Evolutionary conservation across 2,888 invertebrate genomes (phyloP).

Genomic region (Parthenolecanium corni): DNA sequence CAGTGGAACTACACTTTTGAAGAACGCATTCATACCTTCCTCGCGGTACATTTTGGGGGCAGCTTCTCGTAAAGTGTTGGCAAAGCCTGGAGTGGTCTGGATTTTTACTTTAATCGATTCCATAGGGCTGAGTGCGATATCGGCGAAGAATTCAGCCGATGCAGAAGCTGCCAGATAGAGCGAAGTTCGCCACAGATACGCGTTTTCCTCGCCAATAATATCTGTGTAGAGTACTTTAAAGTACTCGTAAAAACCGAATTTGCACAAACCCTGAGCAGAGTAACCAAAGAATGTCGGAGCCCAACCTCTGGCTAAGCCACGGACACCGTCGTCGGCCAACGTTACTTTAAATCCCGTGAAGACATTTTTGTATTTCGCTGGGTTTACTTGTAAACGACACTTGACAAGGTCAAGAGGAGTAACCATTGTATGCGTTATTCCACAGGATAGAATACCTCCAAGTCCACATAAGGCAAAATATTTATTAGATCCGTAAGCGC

Average conservation of each 20-base stretch:
- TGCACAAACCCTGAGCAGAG: slow-evolving; percentile 62
- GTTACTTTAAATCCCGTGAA: slow-evolving; percentile 65
- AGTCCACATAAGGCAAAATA: slow-evolving; percentile 65
- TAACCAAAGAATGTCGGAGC: slow-evolving; percentile 78
- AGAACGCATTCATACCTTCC: slow-evolving; percentile 68
- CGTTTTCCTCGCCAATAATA: slow-evolving; percentile 60
- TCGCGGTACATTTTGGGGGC: slow-evolving; percentile 62
- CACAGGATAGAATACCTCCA: slow-evolving; percentile 73
- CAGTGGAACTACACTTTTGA: slow-evolving; percentile 67
- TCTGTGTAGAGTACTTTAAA: slow-evolving; percentile 68
- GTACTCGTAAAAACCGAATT: slow-evolving; percentile 78
- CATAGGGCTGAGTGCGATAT: slow-evolving; percentile 62
- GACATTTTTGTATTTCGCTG: slow-evolving; percentile 66
- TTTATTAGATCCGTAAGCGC: slow-evolving; percentile 60
- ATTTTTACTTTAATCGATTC: slow-evolving; percentile 56
- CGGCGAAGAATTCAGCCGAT: slow-evolving; percentile 78
- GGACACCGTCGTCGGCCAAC: slow-evolving; percentile 55
- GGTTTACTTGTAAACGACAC: slow-evolving; percentile 69
- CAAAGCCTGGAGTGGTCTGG: slow-evolving; percentile 42
- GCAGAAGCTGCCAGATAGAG: slow-evolving; percentile 74
- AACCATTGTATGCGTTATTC: slow-evolving; percentile 68
- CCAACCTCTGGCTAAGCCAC: slow-evolving; percentile 75
- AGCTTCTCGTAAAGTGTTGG: slow-evolving; percentile 57
- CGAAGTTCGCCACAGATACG: slow-evolving; percentile 67
- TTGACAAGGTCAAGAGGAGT: slow-evolving; percentile 78